Base-by-base conservation (phyloP, 1,140 invertebrate genomes). In the Drosophila eugracilis region DNA sequence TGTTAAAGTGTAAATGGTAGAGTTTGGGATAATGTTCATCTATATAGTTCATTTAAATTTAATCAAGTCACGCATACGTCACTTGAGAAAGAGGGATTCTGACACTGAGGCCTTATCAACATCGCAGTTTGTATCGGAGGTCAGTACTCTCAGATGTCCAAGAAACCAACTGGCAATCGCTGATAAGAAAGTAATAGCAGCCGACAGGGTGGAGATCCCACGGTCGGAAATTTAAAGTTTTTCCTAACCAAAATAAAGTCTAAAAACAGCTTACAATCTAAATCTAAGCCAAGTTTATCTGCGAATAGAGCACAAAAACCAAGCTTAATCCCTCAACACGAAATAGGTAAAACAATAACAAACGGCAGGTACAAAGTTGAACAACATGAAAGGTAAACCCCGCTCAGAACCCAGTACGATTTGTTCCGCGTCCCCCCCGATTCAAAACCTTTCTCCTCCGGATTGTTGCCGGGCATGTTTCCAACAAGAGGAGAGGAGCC, bases 391-490 rank as follows among this genome's bases (percentile, higher is more conserved):
- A 72, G 69, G 65, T 54, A 54, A 45, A 50, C 34, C 34, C 36
- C 36, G 39, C 22, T 24, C 49, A 39, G 53, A 63, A 65, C 37
- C 42, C 60, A 42, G 42, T 49, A 28, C 15, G 17, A 54, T 62
- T 41, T 26, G 21, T 30, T 54, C 14, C 14, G 36, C 37, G 7
- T 32, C 39, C 50, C 39, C 50, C 24, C 17, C 15, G 14, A 26
- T 1, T 14, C 4, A 9, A 32, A 7, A 12, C 17, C 30, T 19
- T 26, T 7, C n/a, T 14, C 15, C 19, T 34, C 57, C 32, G 19
- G 34, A 45, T 44, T 69, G 75, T 79, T 79, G 62, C 59, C 54
- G 32, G 44, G 75, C 75, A 75, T 71, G 58, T 62, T 71, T 39
- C 12, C 30, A 57, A 24, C 39, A 30, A 12, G 28, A 30, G 28